Percentiles rank a stretch among this genome's conserved stretches.
Evolutionary conservation across 1,140 invertebrate species (phyloP).

Genomic region (Platorchestia sp.): DNA sequence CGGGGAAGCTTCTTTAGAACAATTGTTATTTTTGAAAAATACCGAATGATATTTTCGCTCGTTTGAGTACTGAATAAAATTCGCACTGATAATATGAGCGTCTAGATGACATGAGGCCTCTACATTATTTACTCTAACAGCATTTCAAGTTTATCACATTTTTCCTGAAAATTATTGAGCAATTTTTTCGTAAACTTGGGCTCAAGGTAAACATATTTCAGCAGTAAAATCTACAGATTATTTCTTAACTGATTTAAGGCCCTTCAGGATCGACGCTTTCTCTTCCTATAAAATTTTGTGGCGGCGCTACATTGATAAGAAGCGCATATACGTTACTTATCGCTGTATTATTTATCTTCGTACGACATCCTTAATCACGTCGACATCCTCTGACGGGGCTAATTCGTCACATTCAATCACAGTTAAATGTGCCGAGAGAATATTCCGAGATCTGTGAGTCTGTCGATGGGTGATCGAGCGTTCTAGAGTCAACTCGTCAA

Average conservation of each 20-base stretch:
- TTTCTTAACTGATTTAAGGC: neutral
- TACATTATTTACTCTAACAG: no score
- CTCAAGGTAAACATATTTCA: neutral
- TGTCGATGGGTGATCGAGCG: slow-evolving; percentile 26
- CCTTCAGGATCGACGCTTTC: neutral
- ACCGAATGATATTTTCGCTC: neutral
- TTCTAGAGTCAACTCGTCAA: slow-evolving; percentile 2
- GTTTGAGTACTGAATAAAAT: neutral
- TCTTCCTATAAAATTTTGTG: neutral
- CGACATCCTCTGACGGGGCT: slow-evolving; percentile 9
- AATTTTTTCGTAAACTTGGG: neutral
- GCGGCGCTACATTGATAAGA: neutral
- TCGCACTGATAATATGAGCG: neutral
- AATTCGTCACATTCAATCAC: slow-evolving; percentile 42
- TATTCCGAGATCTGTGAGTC: neutral
- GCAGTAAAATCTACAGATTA: neutral
- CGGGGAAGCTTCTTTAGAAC: no score
- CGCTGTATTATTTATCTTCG: neutral
- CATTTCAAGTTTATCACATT: neutral
- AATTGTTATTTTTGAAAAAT: neutral
- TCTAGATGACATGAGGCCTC: no score
- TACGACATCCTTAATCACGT: neutral
- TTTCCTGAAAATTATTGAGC: neutral
- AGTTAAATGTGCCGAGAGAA: neutral
- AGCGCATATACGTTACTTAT: neutral